Evolutionary conservation across 1,140 invertebrate species (phyloP).

Genomic region (Acromyrmex charruanus): DNA sequence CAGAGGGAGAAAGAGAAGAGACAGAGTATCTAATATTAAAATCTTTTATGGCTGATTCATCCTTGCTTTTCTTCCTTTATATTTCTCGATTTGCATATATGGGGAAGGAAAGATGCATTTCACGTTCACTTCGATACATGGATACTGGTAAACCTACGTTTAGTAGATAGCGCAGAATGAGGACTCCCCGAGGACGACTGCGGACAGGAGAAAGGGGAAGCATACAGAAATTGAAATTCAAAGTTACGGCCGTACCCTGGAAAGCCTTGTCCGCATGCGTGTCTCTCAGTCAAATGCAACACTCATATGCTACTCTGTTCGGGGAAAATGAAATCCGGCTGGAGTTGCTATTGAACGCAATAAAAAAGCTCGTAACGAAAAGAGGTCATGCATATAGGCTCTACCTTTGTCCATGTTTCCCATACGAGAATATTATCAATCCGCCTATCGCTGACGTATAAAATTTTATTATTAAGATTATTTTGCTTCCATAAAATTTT

Average conservation of each 20-base stretch:
- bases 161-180: constrained; percentile 8
- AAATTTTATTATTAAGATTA: constrained; percentile 48
- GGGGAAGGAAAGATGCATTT: not conserved
- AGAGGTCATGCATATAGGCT: constrained; percentile 19
- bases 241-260: constrained; percentile 60
- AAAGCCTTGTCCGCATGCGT: constrained; percentile 40
- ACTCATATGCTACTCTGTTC: constrained; percentile 27
- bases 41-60: constrained; percentile 15
- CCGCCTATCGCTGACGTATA: not conserved
- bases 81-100: not conserved
- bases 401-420: not conserved
- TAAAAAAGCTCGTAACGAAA: constrained; percentile 52
- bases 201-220: constrained; percentile 6
- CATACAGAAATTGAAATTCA: constrained; percentile 63
- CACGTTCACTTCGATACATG: constrained; percentile 1
- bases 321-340: constrained; percentile 46
- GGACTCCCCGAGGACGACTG: constrained; percentile 15
- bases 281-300: constrained; percentile 34
- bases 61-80: not conserved
- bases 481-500: not conserved
- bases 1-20: not conserved
- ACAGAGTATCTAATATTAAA: not conserved
- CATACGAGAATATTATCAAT: not conserved
- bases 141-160: constrained; percentile 32
- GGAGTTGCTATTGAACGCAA: constrained; percentile 31